These are phyloP conservation scores for Chloroceryle aenea DNA, from an alignment of 2,113 vertebrate genomes.

Conservation along the genomic window DNA sequence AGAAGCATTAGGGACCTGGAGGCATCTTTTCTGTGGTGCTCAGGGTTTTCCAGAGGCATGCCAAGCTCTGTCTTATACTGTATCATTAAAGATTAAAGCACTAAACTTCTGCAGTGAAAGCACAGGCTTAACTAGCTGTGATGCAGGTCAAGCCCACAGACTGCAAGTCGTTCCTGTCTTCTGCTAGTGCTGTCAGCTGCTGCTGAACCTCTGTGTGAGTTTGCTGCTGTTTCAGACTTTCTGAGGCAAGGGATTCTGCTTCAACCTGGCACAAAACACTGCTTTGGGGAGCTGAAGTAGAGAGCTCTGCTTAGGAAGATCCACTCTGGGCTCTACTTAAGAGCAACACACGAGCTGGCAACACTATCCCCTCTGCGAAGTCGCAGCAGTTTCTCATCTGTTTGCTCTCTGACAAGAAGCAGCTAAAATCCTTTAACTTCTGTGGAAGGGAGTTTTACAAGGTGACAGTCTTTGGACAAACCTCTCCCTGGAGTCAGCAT, in stretches of 20 bases:
- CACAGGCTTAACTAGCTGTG: neutral
- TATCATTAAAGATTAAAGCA: constrained; percentile 34
- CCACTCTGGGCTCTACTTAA: neutral
- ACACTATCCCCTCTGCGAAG: neutral
- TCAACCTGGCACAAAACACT: neutral
- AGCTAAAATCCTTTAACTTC: neutral
- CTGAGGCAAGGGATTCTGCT: neutral
- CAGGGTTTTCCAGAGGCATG: neutral
- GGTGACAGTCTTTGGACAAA: neutral
- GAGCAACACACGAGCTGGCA: neutral
- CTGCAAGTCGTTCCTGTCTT: neutral
- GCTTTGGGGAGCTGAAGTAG: neutral
- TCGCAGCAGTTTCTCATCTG: neutral
- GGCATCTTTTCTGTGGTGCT: neutral
- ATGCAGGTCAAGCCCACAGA: neutral
- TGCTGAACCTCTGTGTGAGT: neutral
- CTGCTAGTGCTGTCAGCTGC: neutral
- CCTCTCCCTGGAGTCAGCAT: constrained; percentile 21
- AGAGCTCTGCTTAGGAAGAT: neutral
- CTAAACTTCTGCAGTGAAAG: constrained; percentile 30
- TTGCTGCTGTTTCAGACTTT: neutral
- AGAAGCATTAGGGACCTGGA: neutral
- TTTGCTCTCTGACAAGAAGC: neutral
- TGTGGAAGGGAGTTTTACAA: neutral
- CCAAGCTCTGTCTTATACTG: neutral